Evolutionary conservation across 2,797 vertebrate species (phyloP).

Genomic region (Chelonia mydas): DNA sequence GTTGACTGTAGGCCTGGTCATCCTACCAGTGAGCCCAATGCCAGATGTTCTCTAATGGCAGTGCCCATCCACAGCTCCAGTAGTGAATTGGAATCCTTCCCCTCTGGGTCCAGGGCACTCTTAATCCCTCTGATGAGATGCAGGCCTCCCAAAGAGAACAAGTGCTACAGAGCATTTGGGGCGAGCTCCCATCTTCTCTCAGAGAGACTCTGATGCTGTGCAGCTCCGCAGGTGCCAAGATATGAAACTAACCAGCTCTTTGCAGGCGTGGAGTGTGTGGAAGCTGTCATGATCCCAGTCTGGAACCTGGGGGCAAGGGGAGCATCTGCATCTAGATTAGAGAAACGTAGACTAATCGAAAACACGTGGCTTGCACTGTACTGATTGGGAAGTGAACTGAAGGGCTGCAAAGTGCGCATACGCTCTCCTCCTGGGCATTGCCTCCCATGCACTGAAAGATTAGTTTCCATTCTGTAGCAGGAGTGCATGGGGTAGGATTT

Average conservation of each 20-base stretch:
- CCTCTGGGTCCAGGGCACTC: background rate
- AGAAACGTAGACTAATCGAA: background rate
- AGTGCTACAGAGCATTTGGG: fast-evolving
- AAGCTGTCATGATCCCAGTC: fast-evolving
- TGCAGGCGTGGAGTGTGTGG: background rate
- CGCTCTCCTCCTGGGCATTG: background rate
- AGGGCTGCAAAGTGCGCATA: background rate
- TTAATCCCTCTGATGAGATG: background rate
- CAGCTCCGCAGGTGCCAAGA: background rate
- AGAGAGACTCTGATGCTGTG: background rate
- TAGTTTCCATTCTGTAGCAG: background rate
- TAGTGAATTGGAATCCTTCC: background rate
- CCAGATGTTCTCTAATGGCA: background rate
- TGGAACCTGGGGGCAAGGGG: background rate
- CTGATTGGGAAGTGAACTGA: background rate
- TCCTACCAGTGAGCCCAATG: background rate
- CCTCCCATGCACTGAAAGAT: background rate
- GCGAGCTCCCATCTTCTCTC: no score
- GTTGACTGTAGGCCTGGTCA: background rate
- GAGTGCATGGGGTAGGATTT: background rate
- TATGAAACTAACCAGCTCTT: background rate
- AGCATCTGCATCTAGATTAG: background rate
- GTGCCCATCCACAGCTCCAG: background rate
- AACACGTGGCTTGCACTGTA: background rate
- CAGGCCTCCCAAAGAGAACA: background rate